Conservation (phyloP, 1,140 invertebrate genomes). For the Penaeus vannamei region DNA sequence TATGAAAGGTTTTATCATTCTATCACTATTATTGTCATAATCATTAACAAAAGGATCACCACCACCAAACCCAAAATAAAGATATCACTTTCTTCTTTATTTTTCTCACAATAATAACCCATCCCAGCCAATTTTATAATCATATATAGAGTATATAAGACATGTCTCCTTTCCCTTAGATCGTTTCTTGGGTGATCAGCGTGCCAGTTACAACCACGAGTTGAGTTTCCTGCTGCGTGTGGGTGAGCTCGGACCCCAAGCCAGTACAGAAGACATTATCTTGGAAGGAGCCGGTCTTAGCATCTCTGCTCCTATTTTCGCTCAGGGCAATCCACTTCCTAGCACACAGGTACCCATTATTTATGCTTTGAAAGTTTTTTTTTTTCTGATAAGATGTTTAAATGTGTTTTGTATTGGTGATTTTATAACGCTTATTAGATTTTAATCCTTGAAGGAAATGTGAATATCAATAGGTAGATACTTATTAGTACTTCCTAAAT, state of each 20-base stretch:
- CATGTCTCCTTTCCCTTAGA: conserved; percentile 73
- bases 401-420: no score
- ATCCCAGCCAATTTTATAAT: no score
- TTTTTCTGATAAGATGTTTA: no score
- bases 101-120: no score
- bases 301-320: conserved; percentile 91
- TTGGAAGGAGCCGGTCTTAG: conserved; percentile 87
- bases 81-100: no score
- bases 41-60: no score
- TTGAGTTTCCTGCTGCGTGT: conserved; percentile 92
- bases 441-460: no score
- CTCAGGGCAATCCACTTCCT: conserved; percentile 89
- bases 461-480: neutral
- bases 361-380: neutral
- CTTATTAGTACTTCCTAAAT: neutral
- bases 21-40: no score
- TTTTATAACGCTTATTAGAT: no score
- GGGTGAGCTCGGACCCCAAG: conserved; percentile 81
- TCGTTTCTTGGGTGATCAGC: conserved; percentile 92
- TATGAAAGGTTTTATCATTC: no score
- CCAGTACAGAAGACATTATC: conserved; percentile 87
- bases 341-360: conserved; percentile 75
- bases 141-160: neutral
- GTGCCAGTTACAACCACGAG: conserved; percentile 94
- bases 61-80: no score